phyloP scores from a whole-genome alignment of 2,888 invertebrate genomes.

The Lucinisca nassula region DNA sequence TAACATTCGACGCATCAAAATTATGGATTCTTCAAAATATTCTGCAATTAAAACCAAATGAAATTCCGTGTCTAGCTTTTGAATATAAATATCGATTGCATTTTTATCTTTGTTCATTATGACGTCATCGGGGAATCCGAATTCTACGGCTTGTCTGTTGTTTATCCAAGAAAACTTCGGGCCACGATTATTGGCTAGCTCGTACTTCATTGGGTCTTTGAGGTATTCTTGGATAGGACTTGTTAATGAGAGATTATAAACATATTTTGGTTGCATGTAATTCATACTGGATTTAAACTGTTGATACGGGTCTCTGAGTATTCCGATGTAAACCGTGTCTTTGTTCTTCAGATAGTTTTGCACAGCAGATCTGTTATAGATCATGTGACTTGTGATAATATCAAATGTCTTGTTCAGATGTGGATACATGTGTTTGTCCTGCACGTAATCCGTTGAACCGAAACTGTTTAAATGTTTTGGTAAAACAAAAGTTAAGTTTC shows the following conservation, averaged over 20 bases:
- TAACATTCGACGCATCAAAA: slow-evolving; percentile 73
- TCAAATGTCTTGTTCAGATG: slow-evolving; percentile 66
- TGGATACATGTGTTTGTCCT: slow-evolving; percentile 58
- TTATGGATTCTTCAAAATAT: slow-evolving; percentile 78
- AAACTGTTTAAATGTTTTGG: slow-evolving; percentile 69
- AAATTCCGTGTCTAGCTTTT: slow-evolving; percentile 73
- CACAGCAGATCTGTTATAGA: slow-evolving; percentile 68
- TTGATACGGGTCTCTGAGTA: slow-evolving; percentile 72
- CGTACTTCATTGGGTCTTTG: slow-evolving; percentile 64
- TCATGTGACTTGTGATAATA: slow-evolving; percentile 73
- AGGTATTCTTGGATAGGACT: slow-evolving; percentile 67
- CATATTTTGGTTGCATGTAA: slow-evolving; percentile 69
- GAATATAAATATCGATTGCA: slow-evolving; percentile 66
- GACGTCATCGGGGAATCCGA: slow-evolving; percentile 67
- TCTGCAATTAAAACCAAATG: slow-evolving; percentile 77
- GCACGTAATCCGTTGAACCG: slow-evolving; percentile 51
- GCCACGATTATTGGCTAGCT: slow-evolving; percentile 14
- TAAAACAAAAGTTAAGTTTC: slow-evolving; percentile 68
- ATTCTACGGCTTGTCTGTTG: slow-evolving; percentile 74
- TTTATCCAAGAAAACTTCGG: slow-evolving; percentile 67
- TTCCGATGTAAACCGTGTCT: slow-evolving; percentile 72
- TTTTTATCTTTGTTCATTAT: slow-evolving; percentile 48
- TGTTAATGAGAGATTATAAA: slow-evolving; percentile 56
- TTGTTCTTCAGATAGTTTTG: slow-evolving; percentile 55
- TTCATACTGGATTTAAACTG: slow-evolving; percentile 74